Conservation (phyloP, 2,888 invertebrate genomes). For the Spisula subtruncata region DNA sequence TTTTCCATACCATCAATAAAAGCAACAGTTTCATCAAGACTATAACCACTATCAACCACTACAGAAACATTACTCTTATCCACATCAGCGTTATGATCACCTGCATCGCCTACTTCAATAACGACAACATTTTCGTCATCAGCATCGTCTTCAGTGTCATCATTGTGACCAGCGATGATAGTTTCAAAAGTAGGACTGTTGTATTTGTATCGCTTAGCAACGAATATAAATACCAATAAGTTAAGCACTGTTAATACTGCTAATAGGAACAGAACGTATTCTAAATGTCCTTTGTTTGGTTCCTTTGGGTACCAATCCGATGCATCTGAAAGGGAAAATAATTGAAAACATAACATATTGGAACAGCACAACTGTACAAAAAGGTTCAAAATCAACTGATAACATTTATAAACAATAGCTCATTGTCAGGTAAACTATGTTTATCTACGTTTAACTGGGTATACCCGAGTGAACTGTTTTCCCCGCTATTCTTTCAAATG, state of each 20-base stretch:
- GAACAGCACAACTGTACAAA: no score
- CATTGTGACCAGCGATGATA: background rate
- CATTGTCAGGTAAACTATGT: no score
- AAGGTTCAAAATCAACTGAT: no score
- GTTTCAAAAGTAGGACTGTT: constrained; percentile 1
- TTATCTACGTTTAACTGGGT: no score
- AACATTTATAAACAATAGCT: no score
- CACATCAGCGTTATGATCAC: background rate
- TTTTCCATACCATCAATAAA: background rate
- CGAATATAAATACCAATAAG: constrained; percentile 59
- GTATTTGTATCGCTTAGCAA: constrained; percentile 66
- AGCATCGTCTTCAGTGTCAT: background rate
- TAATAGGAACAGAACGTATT: constrained; percentile 66
- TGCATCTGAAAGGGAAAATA: constrained; percentile 47
- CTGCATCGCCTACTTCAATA: background rate
- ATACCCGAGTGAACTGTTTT: no score
- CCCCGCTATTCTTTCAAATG: no score
- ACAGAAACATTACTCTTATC: background rate
- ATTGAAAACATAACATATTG: background rate
- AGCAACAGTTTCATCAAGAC: background rate
- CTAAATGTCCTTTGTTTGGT: constrained; percentile 68
- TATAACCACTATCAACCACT: background rate
- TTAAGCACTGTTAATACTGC: constrained; percentile 61
- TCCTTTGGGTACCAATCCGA: constrained; percentile 70
- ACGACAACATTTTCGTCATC: background rate